Conservation (phyloP, 2,888 invertebrate species). For the Beris chalybata region DNA sequence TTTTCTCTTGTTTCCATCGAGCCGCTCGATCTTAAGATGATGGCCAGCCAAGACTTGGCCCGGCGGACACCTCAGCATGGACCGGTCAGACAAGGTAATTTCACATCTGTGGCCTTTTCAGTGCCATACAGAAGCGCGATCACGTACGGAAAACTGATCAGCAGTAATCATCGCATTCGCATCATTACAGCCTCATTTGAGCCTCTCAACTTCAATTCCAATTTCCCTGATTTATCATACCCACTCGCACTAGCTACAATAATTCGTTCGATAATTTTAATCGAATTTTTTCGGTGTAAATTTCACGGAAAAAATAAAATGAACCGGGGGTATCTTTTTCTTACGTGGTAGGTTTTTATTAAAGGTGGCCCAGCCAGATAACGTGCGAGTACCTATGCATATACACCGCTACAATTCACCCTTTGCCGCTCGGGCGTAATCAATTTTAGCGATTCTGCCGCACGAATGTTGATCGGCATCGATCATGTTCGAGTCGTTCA, state of each 20-base stretch:
- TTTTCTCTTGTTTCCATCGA: constrained; percentile 12
- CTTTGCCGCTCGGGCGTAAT: background rate
- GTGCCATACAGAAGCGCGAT: constrained; percentile 26
- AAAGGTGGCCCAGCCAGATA: no score
- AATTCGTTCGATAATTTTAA: constrained; percentile 26
- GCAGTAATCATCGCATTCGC: constrained; percentile 26
- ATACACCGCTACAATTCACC: no score
- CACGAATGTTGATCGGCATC: constrained; percentile 27
- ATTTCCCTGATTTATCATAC: constrained; percentile 28
- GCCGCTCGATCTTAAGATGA: no score
- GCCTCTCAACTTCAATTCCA: constrained; percentile 27
- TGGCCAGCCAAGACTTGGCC: background rate
- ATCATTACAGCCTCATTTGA: constrained; percentile 27
- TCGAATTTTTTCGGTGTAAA: constrained; percentile 20
- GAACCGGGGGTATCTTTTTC: no score
- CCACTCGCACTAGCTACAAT: constrained; percentile 15
- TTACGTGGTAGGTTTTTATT: no score
- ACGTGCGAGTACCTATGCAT: no score
- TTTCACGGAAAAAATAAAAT: no score
- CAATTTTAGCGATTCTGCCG: constrained; percentile 18
- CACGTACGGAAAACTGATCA: constrained; percentile 30
- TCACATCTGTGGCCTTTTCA: constrained; percentile 22
- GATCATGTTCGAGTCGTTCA: constrained; percentile 24
- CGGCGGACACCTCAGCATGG: background rate
- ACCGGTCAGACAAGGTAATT: constrained; percentile 14